A percentile compares a stretch with the other conserved stretches of the same genome.
Conservation (phyloP, 2,113 vertebrate species). For the Clupea harengus region DNA sequence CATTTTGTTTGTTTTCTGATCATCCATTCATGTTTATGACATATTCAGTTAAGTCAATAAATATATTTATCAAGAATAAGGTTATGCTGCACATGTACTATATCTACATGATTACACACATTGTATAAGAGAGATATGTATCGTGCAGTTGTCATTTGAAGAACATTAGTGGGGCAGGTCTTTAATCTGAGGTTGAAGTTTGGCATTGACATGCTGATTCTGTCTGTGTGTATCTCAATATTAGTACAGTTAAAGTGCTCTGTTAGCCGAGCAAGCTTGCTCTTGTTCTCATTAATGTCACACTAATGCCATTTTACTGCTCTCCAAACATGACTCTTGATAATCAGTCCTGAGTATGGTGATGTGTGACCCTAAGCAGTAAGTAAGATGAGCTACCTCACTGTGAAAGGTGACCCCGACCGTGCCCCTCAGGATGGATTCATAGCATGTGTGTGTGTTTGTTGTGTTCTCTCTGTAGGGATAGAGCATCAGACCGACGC, state of each 20-base stretch:
- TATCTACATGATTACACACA: neutral
- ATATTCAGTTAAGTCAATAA: neutral
- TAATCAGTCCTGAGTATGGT: neutral
- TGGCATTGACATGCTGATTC: neutral
- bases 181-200: neutral
- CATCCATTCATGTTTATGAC: neutral
- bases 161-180: neutral
- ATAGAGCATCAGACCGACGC: slow-evolving; percentile 35
- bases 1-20: slow-evolving; percentile 4
- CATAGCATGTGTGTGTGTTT: neutral
- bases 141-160: neutral
- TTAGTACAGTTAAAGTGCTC: neutral
- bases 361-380: neutral
- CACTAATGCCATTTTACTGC: neutral
- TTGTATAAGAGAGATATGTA: neutral
- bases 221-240: neutral
- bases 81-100: neutral
- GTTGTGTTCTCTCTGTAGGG: slow-evolving; percentile 43
- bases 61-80: neutral
- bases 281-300: neutral
- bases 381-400: neutral
- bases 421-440: neutral
- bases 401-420: neutral
- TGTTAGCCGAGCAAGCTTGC: neutral
- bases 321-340: neutral